Evolutionary conservation across 2,797 vertebrate genomes (phyloP).

Genomic region (Pseudochirops cupreus): DNA sequence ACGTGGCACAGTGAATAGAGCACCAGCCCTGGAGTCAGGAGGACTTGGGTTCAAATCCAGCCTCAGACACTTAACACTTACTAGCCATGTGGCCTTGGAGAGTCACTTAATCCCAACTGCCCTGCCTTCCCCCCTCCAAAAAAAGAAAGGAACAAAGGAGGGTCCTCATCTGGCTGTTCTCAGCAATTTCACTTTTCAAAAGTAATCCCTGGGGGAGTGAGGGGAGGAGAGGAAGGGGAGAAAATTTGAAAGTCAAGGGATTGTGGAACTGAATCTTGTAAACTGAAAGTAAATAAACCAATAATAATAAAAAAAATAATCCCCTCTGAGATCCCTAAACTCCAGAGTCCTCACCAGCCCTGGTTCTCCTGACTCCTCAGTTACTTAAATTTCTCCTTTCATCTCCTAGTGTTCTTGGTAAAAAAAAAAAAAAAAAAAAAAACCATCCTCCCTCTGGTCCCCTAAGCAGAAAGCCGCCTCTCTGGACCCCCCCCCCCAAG

Average conservation of each 20-base stretch:
- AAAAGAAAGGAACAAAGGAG: too few species aligned
- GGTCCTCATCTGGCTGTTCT: background rate
- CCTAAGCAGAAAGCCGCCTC: background rate
- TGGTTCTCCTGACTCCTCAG: background rate
- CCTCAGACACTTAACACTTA: too few species aligned
- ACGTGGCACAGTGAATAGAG: too few species aligned
- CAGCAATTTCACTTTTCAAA: background rate
- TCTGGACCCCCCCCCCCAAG: background rate
- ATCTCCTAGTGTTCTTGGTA: background rate
- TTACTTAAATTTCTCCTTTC: background rate
- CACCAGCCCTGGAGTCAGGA: too few species aligned
- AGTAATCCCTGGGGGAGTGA: background rate
- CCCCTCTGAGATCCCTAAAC: background rate
- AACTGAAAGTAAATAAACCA: too few species aligned
- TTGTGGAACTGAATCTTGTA: too few species aligned
- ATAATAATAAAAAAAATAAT: background rate
- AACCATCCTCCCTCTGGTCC: background rate
- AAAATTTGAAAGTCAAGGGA: too few species aligned
- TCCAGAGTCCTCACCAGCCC: background rate
- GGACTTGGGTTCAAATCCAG: too few species aligned
- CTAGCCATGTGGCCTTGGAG: too few species aligned
- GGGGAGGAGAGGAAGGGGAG: too few species aligned
- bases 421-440: background rate
- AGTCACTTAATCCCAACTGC: too few species aligned
- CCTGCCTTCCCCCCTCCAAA: too few species aligned